A percentile compares a stretch with the other conserved stretches of the same genome.
phyloP scores from a whole-genome alignment of 2,888 invertebrate species.

The Osedax fenrisi region DNA sequence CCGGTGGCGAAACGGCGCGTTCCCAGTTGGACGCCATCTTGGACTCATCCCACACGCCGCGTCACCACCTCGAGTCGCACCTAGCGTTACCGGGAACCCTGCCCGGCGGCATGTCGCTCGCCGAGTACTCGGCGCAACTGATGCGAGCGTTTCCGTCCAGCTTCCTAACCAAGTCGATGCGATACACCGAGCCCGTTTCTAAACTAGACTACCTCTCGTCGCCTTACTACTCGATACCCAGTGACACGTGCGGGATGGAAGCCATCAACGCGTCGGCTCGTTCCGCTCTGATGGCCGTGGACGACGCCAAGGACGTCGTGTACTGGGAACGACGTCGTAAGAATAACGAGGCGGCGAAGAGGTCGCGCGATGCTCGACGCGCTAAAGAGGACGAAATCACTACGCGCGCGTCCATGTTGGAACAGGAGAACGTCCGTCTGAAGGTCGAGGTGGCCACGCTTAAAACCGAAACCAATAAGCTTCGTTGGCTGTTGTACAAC shows the following conservation, averaged over 20 bases:
- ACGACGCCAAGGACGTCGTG: slow-evolving; percentile 61
- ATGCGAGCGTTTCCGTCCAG: slow-evolving; percentile 15
- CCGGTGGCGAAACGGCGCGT: neutral
- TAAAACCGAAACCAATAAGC: slow-evolving; percentile 58
- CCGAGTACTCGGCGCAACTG: slow-evolving; percentile 2
- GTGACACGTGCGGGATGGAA: neutral
- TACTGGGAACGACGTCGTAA: slow-evolving; percentile 76
- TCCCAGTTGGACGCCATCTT: neutral
- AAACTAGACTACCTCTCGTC: neutral
- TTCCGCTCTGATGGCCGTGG: slow-evolving; percentile 44
- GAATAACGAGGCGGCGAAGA: slow-evolving; percentile 87
- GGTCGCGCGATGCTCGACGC: slow-evolving; percentile 75
- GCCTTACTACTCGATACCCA: neutral
- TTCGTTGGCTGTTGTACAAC: slow-evolving; percentile 53
- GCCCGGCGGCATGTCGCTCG: slow-evolving; percentile 19
- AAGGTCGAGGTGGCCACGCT: slow-evolving; percentile 60
- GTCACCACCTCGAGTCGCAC: slow-evolving; percentile 17
- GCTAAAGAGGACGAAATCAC: slow-evolving; percentile 83
- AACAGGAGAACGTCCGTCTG: slow-evolving; percentile 71
- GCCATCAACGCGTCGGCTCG: neutral
- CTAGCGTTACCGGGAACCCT: slow-evolving; percentile 22
- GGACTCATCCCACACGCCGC: neutral
- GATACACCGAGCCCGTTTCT: neutral
- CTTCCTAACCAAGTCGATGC: neutral
- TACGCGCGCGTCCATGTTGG: slow-evolving; percentile 70